Evolutionary conservation across 2,888 invertebrate genomes (phyloP).

Genomic region (Acronicta psi): DNA sequence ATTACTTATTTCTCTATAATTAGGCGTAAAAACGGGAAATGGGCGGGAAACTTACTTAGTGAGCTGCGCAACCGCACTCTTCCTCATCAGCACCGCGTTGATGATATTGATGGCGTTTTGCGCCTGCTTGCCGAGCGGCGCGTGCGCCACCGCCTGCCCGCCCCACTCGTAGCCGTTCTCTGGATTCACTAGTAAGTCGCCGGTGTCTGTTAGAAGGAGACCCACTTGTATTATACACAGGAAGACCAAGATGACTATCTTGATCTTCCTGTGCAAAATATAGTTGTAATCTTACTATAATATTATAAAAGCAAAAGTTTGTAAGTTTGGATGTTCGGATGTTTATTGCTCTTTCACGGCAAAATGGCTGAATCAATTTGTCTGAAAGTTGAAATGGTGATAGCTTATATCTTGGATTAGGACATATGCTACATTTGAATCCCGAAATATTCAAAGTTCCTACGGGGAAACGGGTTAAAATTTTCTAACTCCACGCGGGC

Average conservation of each 20-base stretch:
- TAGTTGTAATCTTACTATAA: not conserved
- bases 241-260: constrained; percentile 48
- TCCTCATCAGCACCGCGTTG: constrained; percentile 91
- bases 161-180: constrained; percentile 85
- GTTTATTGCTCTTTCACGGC: no score
- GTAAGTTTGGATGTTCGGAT: no score
- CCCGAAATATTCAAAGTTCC: no score
- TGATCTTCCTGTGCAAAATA: constrained; percentile 48
- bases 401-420: no score
- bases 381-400: no score
- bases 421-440: no score
- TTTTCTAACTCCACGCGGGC: no score
- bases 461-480: no score
- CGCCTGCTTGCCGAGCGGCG: constrained; percentile 71
- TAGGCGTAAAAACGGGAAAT: not conserved
- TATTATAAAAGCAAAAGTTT: no score
- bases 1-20: no score
- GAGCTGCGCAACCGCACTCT: constrained; percentile 89
- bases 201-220: constrained; percentile 75
- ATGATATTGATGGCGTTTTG: constrained; percentile 92
- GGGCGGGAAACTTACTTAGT: constrained; percentile 87
- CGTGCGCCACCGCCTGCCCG: constrained; percentile 67
- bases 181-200: constrained; percentile 81
- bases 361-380: no score
- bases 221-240: constrained; percentile 47